phyloP scores from a whole-genome alignment of 2,113 vertebrate species.

The Equus przewalskii region DNA sequence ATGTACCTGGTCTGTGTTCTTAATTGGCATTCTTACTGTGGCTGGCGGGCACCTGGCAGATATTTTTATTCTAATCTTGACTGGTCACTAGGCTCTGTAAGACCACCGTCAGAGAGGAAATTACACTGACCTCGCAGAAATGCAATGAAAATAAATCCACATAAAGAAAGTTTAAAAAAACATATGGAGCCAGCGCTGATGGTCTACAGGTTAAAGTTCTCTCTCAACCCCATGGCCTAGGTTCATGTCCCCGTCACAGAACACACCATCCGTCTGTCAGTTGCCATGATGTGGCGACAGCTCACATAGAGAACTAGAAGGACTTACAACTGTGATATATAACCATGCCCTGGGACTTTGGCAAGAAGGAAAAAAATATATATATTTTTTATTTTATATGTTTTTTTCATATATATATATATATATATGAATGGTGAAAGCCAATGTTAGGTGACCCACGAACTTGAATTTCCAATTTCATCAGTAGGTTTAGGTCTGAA shows the following conservation, averaged over 20 bases:
- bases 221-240: too few species aligned
- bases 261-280: too few species aligned
- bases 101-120: not conserved
- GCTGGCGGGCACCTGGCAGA: not conserved
- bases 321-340: too few species aligned
- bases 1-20: not conserved
- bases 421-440: not conserved
- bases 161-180: not conserved
- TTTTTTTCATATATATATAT: not conserved
- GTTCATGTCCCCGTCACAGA: too few species aligned
- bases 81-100: not conserved
- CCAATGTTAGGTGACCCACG: not conserved
- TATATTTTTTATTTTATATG: too few species aligned
- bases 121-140: not conserved
- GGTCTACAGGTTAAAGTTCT: too few species aligned
- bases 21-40: not conserved
- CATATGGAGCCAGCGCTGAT: too few species aligned
- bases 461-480: conserved; percentile 3
- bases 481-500: not conserved
- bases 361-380: too few species aligned
- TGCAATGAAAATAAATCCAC: conserved; percentile 15
- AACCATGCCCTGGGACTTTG: too few species aligned
- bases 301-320: too few species aligned
- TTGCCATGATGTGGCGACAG: too few species aligned
- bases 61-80: conserved; percentile 17